phyloP scores from a whole-genome alignment of 2,888 invertebrate genomes.

The Amiota mariae region DNA sequence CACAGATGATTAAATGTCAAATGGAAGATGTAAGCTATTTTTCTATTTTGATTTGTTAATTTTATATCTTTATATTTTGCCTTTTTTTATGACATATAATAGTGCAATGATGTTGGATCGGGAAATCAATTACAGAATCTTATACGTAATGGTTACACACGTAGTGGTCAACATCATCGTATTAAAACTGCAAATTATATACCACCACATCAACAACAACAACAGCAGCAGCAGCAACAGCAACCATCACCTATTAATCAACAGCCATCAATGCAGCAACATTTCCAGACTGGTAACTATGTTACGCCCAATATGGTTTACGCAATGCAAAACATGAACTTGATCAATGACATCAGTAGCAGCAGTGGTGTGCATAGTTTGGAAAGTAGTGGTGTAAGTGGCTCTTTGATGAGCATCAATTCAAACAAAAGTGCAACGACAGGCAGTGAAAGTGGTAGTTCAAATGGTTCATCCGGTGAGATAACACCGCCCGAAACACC shows the following conservation, averaged over 20 bases:
- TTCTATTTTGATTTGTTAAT: slow-evolving; percentile 29
- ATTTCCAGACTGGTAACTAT: slow-evolving; percentile 65
- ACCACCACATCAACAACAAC: slow-evolving; percentile 65
- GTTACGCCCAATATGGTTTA: slow-evolving; percentile 58
- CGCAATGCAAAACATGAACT: slow-evolving; percentile 69
- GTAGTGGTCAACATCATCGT: slow-evolving; percentile 67
- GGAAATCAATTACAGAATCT: slow-evolving; percentile 68
- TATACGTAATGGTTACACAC: slow-evolving; percentile 71
- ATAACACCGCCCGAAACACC: slow-evolving; percentile 73
- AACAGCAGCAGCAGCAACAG: slow-evolving; percentile 57
- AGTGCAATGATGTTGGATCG: slow-evolving; percentile 61
- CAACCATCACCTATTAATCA: slow-evolving; percentile 62
- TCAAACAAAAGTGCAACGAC: slow-evolving; percentile 65
- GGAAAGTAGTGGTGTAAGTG: slow-evolving; percentile 49
- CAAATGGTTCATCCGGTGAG: slow-evolving; percentile 73
- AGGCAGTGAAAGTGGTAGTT: slow-evolving; percentile 73
- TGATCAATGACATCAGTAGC: slow-evolving; percentile 50
- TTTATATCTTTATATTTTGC: slow-evolving; percentile 25
- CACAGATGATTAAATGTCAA: slow-evolving; percentile 59
- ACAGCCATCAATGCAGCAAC: slow-evolving; percentile 40
- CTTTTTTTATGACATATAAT: slow-evolving; percentile 56
- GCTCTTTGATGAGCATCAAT: slow-evolving; percentile 57
- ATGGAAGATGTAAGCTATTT: slow-evolving; percentile 68
- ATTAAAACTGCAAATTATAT: slow-evolving; percentile 68
- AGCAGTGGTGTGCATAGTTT: slow-evolving; percentile 48